Conservation (phyloP, 2,888 invertebrate genomes). For the Dorcus parallelipipedus region DNA sequence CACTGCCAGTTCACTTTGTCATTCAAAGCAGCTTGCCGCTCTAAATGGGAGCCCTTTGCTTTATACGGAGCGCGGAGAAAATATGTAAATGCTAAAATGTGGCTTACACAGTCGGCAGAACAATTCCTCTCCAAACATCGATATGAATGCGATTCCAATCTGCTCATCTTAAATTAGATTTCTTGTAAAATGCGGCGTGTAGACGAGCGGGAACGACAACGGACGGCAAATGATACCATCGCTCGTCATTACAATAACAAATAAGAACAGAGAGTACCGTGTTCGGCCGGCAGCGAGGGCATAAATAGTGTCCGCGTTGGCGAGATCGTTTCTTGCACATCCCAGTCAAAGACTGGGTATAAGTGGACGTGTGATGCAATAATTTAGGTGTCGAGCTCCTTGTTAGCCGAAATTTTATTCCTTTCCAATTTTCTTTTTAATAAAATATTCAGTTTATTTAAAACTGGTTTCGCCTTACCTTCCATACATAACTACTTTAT, state of each 20-base stretch:
- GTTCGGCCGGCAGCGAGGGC: constrained; percentile 38
- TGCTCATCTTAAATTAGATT: neutral
- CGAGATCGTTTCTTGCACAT: constrained; percentile 22
- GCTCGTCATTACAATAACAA: constrained; percentile 50
- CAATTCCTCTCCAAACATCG: neutral
- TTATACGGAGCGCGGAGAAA: neutral
- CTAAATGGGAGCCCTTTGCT: neutral
- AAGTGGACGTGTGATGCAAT: constrained; percentile 13
- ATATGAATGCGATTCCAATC: constrained; percentile 13
- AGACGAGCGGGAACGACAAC: constrained; percentile 44
- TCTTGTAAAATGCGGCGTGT: constrained; percentile 22
- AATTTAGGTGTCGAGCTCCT: constrained; percentile 10
- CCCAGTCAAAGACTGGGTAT: constrained; percentile 4
- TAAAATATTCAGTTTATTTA: too few relatives aligned
- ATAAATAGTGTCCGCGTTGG: constrained; percentile 40
- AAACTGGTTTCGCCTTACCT: too few relatives aligned
- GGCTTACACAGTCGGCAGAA: neutral
- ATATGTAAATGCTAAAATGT: neutral
- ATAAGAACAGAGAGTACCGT: constrained; percentile 47
- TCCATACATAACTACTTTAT: too few relatives aligned
- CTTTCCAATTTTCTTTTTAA: neutral
- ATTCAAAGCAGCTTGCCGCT: neutral
- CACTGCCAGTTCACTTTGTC: neutral
- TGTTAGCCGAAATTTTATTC: constrained; percentile 15
- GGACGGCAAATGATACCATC: constrained; percentile 45